Evolutionary conservation across 2,797 vertebrate species (phyloP), one percentile per base, ranked within the genome.

Genomic region (Micrastur ruficollis): DNA sequence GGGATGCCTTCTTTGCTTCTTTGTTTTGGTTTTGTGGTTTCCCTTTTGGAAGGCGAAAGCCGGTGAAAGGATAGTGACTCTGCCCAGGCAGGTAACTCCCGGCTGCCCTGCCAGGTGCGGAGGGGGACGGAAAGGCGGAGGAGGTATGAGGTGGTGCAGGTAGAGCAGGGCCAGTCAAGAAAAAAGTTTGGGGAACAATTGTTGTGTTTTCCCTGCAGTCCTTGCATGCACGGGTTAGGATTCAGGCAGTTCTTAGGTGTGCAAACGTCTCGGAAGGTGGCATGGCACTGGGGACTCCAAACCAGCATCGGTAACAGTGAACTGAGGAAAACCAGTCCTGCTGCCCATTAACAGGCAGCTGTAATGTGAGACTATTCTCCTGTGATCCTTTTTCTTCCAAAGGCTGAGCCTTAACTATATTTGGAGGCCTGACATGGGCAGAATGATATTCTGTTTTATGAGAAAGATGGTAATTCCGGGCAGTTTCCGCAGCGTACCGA

Each of bases 191-290:
- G 19, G 55, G 34, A 42, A 5, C 0, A 1, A 29, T 21, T 87
- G 19, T 25, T 18, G 3, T 1, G 1, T 65, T 75, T 84, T 42
- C 26, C 31, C 20, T 65, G 23, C 14, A 56, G 34, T 8, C 38
- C 65, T 20, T 44, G 52, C 5, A 6, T 4, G 25, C 38, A 3
- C 0, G 0, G 46, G 10, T 34, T 21, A 12, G 29, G 32, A 15
- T 56, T 56, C 22, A 21, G 49, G n/a, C 6, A 5, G 29, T 62
- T 38, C 8, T 5, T 42, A 38, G 14, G 17, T 15, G 14, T 4
- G 12, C 19, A 55, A 6, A 31, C 52, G 12, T 13, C 23, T 83
- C 3, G 3, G 19, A 42, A 55, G 32, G 36, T 67, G 36, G 34
- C 1, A 4, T 22, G 34, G 47, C 32, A 8, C 9, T 2, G 14